These are phyloP conservation scores for Pelodiscus sinensis DNA, from an alignment of 2,113 vertebrate species.

Conservation along the genomic window DNA sequence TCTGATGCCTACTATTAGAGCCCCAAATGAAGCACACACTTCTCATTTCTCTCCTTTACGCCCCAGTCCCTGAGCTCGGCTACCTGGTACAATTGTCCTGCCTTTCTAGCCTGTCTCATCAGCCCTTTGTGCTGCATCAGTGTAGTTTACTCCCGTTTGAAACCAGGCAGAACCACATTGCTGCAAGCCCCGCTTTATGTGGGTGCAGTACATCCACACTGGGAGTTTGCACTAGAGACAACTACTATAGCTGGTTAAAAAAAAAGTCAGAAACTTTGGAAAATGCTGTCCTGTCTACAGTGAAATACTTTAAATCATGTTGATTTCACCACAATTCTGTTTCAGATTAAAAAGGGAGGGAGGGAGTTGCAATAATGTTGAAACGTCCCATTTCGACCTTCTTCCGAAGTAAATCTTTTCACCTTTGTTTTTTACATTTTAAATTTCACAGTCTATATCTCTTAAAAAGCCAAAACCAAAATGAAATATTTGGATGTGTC, in stretches of 20 bases:
- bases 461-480: neutral
- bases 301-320: no score
- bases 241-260: neutral
- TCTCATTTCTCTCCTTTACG: neutral
- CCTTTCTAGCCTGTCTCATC: neutral
- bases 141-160: neutral
- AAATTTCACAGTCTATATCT: neutral
- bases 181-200: neutral
- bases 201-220: accelerated
- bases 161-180: neutral
- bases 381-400: neutral
- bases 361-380: neutral
- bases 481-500: neutral
- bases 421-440: neutral
- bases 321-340: neutral
- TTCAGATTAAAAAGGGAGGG: neutral
- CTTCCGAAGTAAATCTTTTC: neutral
- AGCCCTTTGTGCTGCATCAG: neutral
- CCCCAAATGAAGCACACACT: no score
- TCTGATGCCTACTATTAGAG: neutral
- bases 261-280: neutral
- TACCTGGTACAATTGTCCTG: neutral
- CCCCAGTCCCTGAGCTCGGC: neutral
- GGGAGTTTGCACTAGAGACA: neutral
- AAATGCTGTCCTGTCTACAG: neutral